A percentile compares a stretch with the other conserved stretches of the same genome.
Evolutionary conservation across 2,797 vertebrate genomes (phyloP).

Genomic region (Delichon dasypus): DNA sequence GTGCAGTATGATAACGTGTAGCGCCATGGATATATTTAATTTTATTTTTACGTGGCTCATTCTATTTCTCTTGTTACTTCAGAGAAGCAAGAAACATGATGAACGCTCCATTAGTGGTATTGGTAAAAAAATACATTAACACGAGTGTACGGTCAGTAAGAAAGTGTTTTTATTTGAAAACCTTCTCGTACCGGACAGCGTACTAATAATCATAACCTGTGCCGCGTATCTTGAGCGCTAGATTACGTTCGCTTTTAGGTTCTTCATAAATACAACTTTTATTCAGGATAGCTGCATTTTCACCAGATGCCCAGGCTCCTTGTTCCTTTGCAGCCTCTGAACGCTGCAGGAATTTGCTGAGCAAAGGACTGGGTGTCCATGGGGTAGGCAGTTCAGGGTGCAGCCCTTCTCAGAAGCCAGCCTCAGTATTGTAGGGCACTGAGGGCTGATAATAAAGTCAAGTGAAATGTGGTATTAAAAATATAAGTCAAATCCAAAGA

Average conservation of each 20-base stretch:
- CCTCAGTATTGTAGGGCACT: neutral
- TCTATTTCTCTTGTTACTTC: neutral
- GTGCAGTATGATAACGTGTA: neutral
- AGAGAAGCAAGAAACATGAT: neutral
- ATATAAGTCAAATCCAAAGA: neutral
- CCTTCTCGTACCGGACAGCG: neutral
- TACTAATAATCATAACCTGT: neutral
- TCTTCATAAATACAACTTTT: neutral
- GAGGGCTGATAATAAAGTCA: neutral
- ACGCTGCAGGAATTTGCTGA: neutral
- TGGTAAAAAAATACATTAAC: conserved; percentile 7
- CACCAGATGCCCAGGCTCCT: neutral
- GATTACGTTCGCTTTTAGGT: neutral
- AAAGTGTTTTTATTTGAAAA: conserved; percentile 16
- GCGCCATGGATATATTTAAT: neutral
- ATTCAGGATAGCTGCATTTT: neutral
- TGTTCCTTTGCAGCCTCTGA: neutral
- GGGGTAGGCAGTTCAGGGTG: neutral
- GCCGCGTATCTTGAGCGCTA: neutral
- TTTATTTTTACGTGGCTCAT: neutral
- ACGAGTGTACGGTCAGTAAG: neutral
- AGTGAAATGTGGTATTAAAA: conserved; percentile 21
- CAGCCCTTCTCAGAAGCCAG: neutral
- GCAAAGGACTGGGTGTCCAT: rapidly evolving
- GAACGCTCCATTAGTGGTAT: conserved; percentile 24